A percentile compares a stretch with the other conserved stretches of the same genome.
These are phyloP conservation scores for Echinops telfairi DNA, from an alignment of 2,113 vertebrate species.

Conservation along the genomic window DNA sequence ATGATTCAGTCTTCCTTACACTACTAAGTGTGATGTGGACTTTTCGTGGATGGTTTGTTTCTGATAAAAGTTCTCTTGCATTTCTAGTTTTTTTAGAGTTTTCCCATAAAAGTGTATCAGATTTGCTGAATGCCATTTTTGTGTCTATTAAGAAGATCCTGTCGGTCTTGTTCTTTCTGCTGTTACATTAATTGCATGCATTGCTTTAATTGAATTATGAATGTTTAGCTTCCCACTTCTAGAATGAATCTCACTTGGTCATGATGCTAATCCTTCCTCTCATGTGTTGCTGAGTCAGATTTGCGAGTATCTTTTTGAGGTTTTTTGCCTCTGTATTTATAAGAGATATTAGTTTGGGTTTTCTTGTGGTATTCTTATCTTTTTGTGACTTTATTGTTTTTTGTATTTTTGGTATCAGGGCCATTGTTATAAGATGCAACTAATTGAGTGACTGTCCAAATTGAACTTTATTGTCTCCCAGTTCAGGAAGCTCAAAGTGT, in stretches of 20 bases:
- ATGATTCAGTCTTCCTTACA: not conserved
- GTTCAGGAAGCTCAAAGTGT: not conserved
- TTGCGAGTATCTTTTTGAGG: not conserved
- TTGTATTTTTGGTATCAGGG: constrained; percentile 35
- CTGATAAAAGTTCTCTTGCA: not conserved
- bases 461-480: not conserved
- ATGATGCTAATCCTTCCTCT: not conserved
- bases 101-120: not conserved
- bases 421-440: not conserved
- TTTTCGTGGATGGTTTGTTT: constrained; percentile 3
- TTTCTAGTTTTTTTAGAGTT: not conserved
- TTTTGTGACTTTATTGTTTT: not conserved
- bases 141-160: not conserved
- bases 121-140: constrained; percentile 2
- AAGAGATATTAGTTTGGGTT: constrained; percentile 21
- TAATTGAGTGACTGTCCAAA: not conserved
- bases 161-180: not conserved
- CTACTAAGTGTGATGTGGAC: not conserved
- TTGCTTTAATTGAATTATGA: constrained; percentile 32
- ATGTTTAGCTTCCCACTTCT: not conserved
- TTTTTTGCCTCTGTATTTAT: constrained; percentile 40
- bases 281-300: constrained; percentile 11
- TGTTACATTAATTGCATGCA: not conserved
- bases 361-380: not conserved
- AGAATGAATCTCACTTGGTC: not conserved